Evolutionary conservation across 2,888 invertebrate species (phyloP).

Genomic region (Tachina fera): DNA sequence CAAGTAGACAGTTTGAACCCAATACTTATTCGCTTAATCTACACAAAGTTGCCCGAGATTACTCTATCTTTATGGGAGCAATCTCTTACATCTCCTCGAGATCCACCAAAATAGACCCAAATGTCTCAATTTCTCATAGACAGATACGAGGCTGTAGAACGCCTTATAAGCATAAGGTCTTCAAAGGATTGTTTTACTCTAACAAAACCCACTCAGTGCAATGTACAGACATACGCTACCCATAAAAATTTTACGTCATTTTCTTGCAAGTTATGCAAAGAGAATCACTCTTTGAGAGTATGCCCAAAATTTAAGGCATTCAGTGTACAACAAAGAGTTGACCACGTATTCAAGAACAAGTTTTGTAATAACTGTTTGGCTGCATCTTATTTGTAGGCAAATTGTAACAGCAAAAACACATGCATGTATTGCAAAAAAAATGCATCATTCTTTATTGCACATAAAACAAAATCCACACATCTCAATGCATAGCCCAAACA

Average conservation of each 20-base stretch:
- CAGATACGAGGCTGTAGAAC: conserved; percentile 1
- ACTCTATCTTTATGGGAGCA: conserved; percentile 1
- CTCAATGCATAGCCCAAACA: background rate
- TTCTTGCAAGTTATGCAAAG: background rate
- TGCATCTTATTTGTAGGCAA: background rate
- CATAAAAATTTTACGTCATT: background rate
- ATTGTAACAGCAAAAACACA: background rate
- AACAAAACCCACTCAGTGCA: background rate
- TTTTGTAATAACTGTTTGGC: background rate
- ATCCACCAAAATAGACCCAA: conserved; percentile 10
- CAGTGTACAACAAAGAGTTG: background rate
- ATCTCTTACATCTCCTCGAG: conserved; percentile 14
- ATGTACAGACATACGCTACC: background rate
- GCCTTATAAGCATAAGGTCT: background rate
- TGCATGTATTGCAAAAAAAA: background rate
- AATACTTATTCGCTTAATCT: too few species aligned
- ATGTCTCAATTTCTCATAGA: conserved; percentile 8
- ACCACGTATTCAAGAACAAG: background rate
- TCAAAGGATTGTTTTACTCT: conserved; percentile 7
- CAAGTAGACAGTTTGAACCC: too few species aligned
- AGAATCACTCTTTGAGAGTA: background rate
- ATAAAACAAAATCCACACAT: background rate
- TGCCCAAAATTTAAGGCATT: background rate
- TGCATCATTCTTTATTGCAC: background rate
- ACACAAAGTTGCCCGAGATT: too few species aligned